Evolutionary conservation across 2,113 vertebrate genomes (phyloP).

Genomic region (Corydoras maculifer): DNA sequence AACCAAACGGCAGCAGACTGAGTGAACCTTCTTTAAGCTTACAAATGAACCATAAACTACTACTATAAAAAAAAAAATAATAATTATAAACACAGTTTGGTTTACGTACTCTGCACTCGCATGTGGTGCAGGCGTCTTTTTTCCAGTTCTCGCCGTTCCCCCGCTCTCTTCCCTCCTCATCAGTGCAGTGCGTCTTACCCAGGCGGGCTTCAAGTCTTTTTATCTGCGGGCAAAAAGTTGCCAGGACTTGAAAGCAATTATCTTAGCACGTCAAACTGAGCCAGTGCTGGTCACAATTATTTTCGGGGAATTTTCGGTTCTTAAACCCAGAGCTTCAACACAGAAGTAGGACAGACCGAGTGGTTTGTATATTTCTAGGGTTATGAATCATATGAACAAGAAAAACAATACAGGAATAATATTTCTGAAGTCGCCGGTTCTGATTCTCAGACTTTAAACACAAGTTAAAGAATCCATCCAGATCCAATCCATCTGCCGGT

Average conservation of each 20-base stretch:
- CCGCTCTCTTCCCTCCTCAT: conserved; percentile 69
- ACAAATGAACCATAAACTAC: too few species aligned
- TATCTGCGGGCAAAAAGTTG: conserved; percentile 66
- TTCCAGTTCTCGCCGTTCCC: conserved; percentile 76
- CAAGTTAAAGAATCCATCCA: conserved; percentile 12
- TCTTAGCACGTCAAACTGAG: neutral
- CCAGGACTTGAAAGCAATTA: neutral
- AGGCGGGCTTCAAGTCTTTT: conserved; percentile 89
- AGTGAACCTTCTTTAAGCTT: neutral
- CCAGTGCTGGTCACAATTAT: neutral
- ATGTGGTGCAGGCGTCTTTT: conserved; percentile 76
- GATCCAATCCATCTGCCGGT: conserved; percentile 14
- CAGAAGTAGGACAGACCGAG: too few species aligned
- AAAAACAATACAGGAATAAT: neutral
- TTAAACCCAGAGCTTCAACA: too few species aligned
- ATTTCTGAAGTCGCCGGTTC: neutral
- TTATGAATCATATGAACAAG: too few species aligned
- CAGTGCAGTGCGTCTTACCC: conserved; percentile 81
- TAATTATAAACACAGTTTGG: too few species aligned
- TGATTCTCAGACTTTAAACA: conserved; percentile 4
- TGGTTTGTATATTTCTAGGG: too few species aligned
- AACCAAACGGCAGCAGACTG: neutral
- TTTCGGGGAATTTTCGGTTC: neutral
- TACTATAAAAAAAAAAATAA: too few species aligned
- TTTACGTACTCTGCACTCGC: conserved; percentile 79